Evolutionary conservation across 2,888 invertebrate species (phyloP).

Genomic region (Scaeva pyrastri): DNA sequence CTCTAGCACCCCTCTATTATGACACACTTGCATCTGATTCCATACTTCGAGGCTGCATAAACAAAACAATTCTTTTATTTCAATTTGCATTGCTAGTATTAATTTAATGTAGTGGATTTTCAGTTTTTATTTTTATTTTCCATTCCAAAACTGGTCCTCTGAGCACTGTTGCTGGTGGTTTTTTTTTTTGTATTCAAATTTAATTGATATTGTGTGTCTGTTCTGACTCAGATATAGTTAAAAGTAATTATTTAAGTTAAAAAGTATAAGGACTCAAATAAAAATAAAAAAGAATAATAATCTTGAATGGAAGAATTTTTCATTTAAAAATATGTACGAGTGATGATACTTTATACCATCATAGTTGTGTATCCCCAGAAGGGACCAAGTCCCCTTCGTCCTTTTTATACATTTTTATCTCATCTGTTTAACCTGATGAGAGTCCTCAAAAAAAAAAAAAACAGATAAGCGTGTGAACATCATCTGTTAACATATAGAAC

Average conservation of each 20-base stretch:
- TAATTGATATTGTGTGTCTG: neutral
- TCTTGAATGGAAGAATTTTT: neutral
- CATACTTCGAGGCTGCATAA: neutral
- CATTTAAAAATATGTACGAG: neutral
- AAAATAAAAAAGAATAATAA: neutral
- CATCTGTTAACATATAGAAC: neutral
- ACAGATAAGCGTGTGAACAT: neutral
- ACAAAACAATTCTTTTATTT: constrained; percentile 2
- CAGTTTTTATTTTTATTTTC: neutral
- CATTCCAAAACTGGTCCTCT: neutral
- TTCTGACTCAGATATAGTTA: neutral
- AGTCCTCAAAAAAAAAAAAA: neutral
- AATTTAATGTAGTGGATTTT: neutral
- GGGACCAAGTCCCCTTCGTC: neutral
- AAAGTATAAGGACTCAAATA: neutral
- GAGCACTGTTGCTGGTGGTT: neutral
- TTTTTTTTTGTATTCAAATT: neutral
- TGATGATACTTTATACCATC: neutral
- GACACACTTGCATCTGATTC: neutral
- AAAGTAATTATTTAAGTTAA: constrained; percentile 13
- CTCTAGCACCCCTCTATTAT: neutral
- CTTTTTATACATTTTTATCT: neutral
- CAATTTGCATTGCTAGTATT: neutral
- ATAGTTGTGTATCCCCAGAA: neutral
- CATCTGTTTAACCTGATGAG: neutral